Evolutionary conservation across 2,113 vertebrate species (phyloP).

Genomic region (Scortum barcoo): DNA sequence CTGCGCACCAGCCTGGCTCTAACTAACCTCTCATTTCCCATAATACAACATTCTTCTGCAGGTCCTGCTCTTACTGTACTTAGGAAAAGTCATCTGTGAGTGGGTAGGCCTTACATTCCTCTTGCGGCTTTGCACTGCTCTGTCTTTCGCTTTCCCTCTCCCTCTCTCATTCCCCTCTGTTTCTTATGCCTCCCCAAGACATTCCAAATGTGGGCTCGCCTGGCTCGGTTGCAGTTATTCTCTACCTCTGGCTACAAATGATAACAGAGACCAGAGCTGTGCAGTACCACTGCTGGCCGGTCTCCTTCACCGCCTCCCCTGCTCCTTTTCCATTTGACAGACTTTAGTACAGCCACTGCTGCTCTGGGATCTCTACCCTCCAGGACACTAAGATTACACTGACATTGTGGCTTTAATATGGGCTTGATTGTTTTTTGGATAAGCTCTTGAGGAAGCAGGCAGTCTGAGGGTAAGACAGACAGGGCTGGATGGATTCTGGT

Average conservation of each 20-base stretch:
- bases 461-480: conserved; percentile 38
- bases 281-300: conserved; percentile 17
- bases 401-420: conserved; percentile 48
- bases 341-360: conserved; percentile 41
- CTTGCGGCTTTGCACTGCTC: conserved; percentile 57
- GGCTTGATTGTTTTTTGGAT: conserved; percentile 44
- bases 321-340: conserved; percentile 35
- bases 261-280: conserved; percentile 47
- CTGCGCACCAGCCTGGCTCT: conserved; percentile 10
- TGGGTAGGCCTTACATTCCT: conserved; percentile 73
- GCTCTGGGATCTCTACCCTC: conserved; percentile 41
- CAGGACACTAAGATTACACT: conserved; percentile 27
- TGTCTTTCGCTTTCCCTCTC: conserved; percentile 45
- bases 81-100: conserved; percentile 35
- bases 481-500: conserved; percentile 1
- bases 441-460: conserved; percentile 26
- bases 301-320: conserved; percentile 10
- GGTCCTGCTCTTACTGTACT: conserved; percentile 19
- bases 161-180: conserved; percentile 10
- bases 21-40: conserved; percentile 46
- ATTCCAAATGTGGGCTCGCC: conserved; percentile 67
- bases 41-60: background rate
- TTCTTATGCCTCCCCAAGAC: conserved; percentile 59
- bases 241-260: conserved; percentile 40
- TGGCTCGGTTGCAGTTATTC: conserved; percentile 13